These are phyloP conservation scores for Drosophila bocki DNA, from an alignment of 1,140 invertebrate species.

Conservation along the genomic window DNA sequence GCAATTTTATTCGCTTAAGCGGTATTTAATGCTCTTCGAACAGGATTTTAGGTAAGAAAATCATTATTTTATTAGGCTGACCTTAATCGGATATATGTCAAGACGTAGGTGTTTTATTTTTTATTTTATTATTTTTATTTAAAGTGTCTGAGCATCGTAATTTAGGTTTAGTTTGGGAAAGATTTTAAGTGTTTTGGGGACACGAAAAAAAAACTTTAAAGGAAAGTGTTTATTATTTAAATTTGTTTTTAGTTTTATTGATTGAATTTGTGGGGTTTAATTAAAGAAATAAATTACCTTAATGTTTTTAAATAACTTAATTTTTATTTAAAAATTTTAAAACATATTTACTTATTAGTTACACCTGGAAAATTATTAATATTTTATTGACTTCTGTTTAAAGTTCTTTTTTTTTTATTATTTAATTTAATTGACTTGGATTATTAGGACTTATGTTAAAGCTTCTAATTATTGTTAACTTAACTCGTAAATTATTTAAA, in stretches of 20 bases:
- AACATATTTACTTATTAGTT: too few species aligned
- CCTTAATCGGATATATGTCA: conserved; percentile 22
- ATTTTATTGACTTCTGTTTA: background rate
- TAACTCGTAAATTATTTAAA: background rate
- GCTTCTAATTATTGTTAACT: background rate
- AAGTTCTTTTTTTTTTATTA: background rate
- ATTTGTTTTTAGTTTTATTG: background rate
- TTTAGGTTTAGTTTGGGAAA: background rate
- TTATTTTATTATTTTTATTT: conserved; percentile 4
- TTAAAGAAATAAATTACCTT: background rate
- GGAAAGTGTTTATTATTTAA: background rate
- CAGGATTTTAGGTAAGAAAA: conserved; percentile 37
- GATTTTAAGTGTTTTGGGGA: background rate
- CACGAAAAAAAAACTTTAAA: background rate
- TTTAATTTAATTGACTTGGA: background rate
- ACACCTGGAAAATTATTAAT: background rate
- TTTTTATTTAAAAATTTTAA: too few species aligned
- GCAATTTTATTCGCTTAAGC: conserved; percentile 39
- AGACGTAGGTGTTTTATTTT: conserved; percentile 3
- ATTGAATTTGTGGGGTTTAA: background rate
- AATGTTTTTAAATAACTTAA: too few species aligned
- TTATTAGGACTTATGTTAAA: background rate
- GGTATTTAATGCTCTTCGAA: conserved; percentile 30
- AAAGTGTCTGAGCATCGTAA: conserved; percentile 5
- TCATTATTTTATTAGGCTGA: conserved; percentile 26